A percentile compares a stretch with the other conserved stretches of the same genome.
Conservation (phyloP, 2,113 vertebrate genomes). For the Ophthalmolycus amberensis region DNA sequence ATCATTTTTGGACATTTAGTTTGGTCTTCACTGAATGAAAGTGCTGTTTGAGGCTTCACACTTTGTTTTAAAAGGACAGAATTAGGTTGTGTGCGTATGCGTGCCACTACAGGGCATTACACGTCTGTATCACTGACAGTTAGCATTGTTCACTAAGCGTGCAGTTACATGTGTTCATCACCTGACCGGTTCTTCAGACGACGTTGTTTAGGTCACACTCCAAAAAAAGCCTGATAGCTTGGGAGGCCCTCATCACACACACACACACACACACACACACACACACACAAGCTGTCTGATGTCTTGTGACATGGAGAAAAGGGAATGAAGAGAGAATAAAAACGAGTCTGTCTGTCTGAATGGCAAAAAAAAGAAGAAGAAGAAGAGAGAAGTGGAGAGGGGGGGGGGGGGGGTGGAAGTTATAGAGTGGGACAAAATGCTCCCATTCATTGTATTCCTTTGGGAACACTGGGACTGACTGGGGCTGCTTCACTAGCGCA, state of each 20-base stretch:
- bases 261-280: slow-evolving; percentile 75
- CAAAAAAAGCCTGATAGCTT: slow-evolving; percentile 20
- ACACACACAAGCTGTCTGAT: slow-evolving; percentile 79
- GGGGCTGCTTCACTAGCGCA: slow-evolving; percentile 84
- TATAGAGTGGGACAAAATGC: slow-evolving; percentile 90
- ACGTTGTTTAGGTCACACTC: slow-evolving; percentile 36
- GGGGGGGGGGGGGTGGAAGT: slow-evolving; percentile 7
- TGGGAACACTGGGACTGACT: slow-evolving; percentile 90
- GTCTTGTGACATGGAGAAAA: slow-evolving; percentile 91
- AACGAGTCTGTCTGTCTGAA: slow-evolving; percentile 87
- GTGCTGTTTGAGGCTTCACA: neutral
- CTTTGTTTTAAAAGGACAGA: slow-evolving; percentile 1
- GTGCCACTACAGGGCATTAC: slow-evolving; percentile 79
- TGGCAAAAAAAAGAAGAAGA: slow-evolving; percentile 26
- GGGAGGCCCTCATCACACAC: slow-evolving; percentile 9
- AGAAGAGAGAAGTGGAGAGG: slow-evolving; percentile 26
- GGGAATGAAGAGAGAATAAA: slow-evolving; percentile 89
- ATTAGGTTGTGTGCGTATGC: neutral
- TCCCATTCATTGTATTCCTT: slow-evolving; percentile 96
- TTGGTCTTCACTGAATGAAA: slow-evolving; percentile 6
- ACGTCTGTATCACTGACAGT: slow-evolving; percentile 44
- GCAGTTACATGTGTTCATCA: slow-evolving; percentile 48
- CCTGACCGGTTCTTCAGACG: slow-evolving; percentile 42
- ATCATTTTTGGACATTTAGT: neutral
- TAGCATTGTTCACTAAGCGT: slow-evolving; percentile 7